Conservation (phyloP, 2,113 vertebrate genomes). For the Sciurus niger region DNA sequence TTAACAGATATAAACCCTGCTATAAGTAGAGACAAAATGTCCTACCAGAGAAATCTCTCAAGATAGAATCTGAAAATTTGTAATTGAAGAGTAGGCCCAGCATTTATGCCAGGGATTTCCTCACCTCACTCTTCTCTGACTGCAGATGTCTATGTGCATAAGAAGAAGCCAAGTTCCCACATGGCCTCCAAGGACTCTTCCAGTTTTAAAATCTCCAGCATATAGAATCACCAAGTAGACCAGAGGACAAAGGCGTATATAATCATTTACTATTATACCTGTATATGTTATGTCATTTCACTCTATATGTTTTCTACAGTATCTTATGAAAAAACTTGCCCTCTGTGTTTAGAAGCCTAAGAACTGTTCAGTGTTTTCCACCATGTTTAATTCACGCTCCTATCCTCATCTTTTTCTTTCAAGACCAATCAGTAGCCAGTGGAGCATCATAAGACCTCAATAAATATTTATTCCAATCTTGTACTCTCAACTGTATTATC, state of each 20-base stretch:
- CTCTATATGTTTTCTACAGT: background rate
- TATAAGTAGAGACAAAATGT: background rate
- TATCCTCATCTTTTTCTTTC: background rate
- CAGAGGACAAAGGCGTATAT: background rate
- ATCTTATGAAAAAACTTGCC: constrained; percentile 9
- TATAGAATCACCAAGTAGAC: background rate
- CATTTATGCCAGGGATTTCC: too few relatives aligned
- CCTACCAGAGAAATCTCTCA: background rate
- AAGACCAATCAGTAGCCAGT: background rate
- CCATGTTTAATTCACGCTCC: background rate
- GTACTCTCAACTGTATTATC: background rate
- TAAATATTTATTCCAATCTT: constrained; percentile 1
- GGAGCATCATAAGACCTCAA: background rate
- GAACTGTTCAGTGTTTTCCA: background rate
- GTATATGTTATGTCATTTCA: background rate
- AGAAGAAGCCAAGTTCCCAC: background rate
- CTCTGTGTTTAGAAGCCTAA: background rate
- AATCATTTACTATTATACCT: background rate
- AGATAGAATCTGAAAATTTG: background rate
- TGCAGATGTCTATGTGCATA: background rate
- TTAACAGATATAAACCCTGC: background rate
- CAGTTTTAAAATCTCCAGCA: background rate
- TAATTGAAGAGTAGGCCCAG: background rate
- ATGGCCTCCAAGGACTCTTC: background rate
- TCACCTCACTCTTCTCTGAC: background rate